phyloP scores from a whole-genome alignment of 2,113 vertebrate species.

The Trematomus loennbergii region DNA sequence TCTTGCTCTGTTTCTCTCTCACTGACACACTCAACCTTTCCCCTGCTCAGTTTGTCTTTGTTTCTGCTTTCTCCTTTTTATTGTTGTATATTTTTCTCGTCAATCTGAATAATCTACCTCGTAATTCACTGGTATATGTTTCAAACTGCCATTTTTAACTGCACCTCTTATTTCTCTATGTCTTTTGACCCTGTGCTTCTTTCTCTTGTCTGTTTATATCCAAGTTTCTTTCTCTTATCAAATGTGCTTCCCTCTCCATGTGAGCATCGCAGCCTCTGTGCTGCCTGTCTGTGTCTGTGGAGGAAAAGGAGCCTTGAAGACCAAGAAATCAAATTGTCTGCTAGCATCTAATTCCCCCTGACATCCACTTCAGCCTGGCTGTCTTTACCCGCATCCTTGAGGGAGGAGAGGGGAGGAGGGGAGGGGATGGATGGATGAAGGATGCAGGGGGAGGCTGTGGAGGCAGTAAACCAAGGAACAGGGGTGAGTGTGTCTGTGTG shows the following conservation, averaged over 20 bases:
- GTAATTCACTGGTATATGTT: conserved; percentile 8
- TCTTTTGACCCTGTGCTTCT: conserved; percentile 3
- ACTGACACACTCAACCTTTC: conserved; percentile 48
- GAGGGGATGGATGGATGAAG: conserved; percentile 8
- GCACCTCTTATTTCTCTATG: conserved; percentile 5
- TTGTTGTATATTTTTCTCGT: background rate
- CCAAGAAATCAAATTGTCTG: conserved; percentile 83
- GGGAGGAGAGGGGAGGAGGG: conserved; percentile 37
- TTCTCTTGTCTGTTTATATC: conserved; percentile 23
- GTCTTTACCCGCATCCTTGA: conserved; percentile 71
- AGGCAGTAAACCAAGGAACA: conserved; percentile 46
- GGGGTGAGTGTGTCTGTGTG: conserved; percentile 31
- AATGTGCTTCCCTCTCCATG: conserved; percentile 38
- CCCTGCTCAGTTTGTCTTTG: conserved; percentile 3
- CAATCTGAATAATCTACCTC: conserved; percentile 5
- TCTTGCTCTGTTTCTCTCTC: conserved; percentile 52
- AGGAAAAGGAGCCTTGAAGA: conserved; percentile 77
- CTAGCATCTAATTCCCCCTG: conserved; percentile 80
- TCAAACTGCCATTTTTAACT: conserved; percentile 21
- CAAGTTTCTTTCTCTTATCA: conserved; percentile 21
- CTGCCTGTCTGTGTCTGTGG: conserved; percentile 20
- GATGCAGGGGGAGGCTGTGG: conserved; percentile 7
- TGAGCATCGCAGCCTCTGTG: conserved; percentile 32
- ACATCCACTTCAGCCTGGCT: conserved; percentile 75
- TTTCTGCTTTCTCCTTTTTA: conserved; percentile 8